Evolutionary conservation across 2,888 invertebrate species (phyloP).

Genomic region (Drosophila lacicola): DNA sequence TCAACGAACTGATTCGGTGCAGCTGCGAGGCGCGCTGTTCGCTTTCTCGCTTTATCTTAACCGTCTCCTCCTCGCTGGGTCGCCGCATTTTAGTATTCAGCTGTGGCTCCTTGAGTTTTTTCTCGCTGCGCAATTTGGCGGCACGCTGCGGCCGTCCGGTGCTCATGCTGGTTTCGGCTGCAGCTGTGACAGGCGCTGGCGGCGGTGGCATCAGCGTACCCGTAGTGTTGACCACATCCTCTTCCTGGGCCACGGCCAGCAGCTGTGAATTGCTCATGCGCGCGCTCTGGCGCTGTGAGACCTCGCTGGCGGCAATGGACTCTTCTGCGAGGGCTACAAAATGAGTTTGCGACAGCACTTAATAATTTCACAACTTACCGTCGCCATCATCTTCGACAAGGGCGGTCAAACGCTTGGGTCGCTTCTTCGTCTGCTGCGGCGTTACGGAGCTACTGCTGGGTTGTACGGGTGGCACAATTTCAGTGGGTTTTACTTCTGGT

Average conservation of each 20-base stretch:
- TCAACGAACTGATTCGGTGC: neutral
- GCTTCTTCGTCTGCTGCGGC: slow-evolving; percentile 82
- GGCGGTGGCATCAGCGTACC: slow-evolving; percentile 74
- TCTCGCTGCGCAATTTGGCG: slow-evolving; percentile 79
- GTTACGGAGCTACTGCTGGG: slow-evolving; percentile 53
- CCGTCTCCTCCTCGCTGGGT: slow-evolving; percentile 56
- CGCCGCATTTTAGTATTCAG: slow-evolving; percentile 75
- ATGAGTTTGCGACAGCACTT: too few species aligned
- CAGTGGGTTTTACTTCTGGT: slow-evolving; percentile 22
- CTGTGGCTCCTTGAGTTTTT: slow-evolving; percentile 76
- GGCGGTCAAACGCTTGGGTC: slow-evolving; percentile 74
- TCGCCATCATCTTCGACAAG: slow-evolving; percentile 68
- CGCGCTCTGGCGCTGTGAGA: slow-evolving; percentile 38
- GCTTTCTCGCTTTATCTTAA: slow-evolving; percentile 76
- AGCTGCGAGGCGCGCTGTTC: slow-evolving; percentile 78
- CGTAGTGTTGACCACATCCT: slow-evolving; percentile 43
- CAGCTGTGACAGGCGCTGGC: slow-evolving; percentile 42
- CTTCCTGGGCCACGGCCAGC: slow-evolving; percentile 52
- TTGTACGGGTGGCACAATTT: slow-evolving; percentile 7
- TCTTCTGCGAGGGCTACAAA: neutral
- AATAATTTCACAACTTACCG: slow-evolving; percentile 39
- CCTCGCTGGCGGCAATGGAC: neutral
- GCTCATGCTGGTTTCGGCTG: slow-evolving; percentile 57
- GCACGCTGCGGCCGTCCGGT: slow-evolving; percentile 81
- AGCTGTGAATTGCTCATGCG: slow-evolving; percentile 67